These are phyloP conservation scores for Mesoclemmys tuberculata DNA, from an alignment of 2,113 vertebrate species.

Conservation along the genomic window DNA sequence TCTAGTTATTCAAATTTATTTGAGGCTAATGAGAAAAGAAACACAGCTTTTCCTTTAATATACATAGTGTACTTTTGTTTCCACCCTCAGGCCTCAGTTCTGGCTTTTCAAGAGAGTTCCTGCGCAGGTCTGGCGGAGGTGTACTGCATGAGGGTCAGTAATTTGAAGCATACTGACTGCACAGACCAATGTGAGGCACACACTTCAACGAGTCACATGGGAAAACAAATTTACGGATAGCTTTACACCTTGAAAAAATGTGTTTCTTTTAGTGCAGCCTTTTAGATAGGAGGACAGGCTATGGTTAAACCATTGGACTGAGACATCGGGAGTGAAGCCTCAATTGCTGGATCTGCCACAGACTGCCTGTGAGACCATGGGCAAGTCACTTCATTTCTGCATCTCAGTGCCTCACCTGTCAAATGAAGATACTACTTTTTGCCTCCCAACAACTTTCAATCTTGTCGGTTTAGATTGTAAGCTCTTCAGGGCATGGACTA, in stretches of 20 bases:
- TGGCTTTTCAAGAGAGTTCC: neutral
- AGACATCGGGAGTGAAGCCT: neutral
- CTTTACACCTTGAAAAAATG: neutral
- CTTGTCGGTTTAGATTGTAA: neutral
- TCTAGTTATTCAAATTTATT: neutral
- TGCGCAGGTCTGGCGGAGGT: neutral
- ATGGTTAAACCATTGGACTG: neutral
- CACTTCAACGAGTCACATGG: neutral
- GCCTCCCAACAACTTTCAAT: neutral
- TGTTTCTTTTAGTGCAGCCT: neutral
- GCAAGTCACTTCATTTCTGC: neutral
- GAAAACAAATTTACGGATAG: neutral
- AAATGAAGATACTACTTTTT: neutral
- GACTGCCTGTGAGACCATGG: neutral
- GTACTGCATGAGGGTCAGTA: neutral
- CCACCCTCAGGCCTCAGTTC: neutral
- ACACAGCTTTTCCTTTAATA: neutral
- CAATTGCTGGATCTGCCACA: neutral
- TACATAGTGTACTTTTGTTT: neutral
- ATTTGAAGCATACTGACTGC: neutral
- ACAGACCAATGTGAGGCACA: neutral
- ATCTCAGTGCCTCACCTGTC: neutral
- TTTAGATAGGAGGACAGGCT: neutral
- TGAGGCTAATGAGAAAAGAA: neutral
- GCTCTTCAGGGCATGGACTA: neutral